Percentiles rank a stretch among this genome's conserved stretches.
These are phyloP conservation scores for Acanthornis magna DNA, from an alignment of 2,797 vertebrate genomes.

Conservation along the genomic window DNA sequence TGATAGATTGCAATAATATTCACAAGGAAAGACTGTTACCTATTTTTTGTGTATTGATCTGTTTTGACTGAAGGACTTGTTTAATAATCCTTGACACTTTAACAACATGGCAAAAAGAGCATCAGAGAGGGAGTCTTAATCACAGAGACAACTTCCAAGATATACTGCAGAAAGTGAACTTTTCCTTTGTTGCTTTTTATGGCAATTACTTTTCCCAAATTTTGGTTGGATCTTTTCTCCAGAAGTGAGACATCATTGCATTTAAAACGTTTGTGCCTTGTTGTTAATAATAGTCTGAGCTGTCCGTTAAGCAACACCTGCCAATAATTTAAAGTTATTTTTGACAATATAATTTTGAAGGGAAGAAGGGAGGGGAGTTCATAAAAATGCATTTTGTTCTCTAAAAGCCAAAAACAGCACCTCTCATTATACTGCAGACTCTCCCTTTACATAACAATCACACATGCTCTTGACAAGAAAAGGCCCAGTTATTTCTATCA, in stretches of 20 bases:
- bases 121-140: neutral
- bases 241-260: neutral
- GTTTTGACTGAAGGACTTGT: neutral
- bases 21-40: neutral
- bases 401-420: neutral
- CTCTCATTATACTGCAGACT: neutral
- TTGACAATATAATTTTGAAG: conserved; percentile 3
- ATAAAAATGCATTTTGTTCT: neutral
- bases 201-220: neutral
- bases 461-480: neutral
- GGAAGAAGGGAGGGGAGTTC: neutral
- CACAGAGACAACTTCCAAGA: neutral
- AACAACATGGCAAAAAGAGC: neutral
- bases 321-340: conserved; percentile 17
- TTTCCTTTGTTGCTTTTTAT: neutral
- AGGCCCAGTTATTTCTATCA: neutral
- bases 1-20: neutral
- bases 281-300: neutral
- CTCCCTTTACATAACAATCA: neutral
- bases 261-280: neutral
- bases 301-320: neutral
- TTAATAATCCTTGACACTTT: neutral
- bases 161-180: neutral
- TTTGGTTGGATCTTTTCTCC: neutral
- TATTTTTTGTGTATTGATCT: neutral